These are phyloP conservation scores for Zoanthus sociatus DNA, from an alignment of 92 coral and sea anemone species.

Conservation along the genomic window DNA sequence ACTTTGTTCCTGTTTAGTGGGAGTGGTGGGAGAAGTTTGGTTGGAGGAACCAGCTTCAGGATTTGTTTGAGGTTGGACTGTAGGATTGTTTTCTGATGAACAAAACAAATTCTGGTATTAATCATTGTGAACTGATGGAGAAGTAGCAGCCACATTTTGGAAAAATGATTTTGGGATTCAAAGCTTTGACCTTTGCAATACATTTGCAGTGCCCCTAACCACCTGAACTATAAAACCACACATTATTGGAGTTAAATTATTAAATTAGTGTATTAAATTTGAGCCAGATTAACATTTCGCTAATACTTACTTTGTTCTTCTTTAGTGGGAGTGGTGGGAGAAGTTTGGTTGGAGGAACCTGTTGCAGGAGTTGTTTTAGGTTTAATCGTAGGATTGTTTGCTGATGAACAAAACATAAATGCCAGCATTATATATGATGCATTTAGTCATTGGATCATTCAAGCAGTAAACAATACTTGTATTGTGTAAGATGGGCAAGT, in stretches of 20 bases:
- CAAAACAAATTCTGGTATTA: conserved; percentile 42
- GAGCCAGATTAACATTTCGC: conserved; percentile 33
- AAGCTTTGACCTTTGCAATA: conserved; percentile 29
- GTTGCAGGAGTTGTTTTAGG: conserved; percentile 39
- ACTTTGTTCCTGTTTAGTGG: conserved; percentile 58
- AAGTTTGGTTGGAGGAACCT: conserved; percentile 47
- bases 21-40: conserved; percentile 58
- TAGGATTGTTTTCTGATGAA: conserved; percentile 26
- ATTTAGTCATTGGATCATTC: conserved; percentile 51
- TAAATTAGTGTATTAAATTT: conserved; percentile 19
- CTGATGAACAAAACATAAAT: conserved; percentile 42
- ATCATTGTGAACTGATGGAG: conserved; percentile 28
- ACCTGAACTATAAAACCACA: conserved; percentile 30
- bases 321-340: conserved; percentile 61
- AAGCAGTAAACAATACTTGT: conserved; percentile 48
- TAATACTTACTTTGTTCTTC: conserved; percentile 61
- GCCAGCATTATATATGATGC: conserved; percentile 51
- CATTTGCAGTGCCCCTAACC: conserved; percentile 28
- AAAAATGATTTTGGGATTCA: conserved; percentile 25
- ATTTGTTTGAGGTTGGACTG: conserved; percentile 24
- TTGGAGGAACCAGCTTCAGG: conserved; percentile 44
- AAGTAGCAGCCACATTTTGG: conserved; percentile 29
- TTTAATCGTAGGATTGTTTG: conserved; percentile 18
- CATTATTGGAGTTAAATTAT: conserved; percentile 27
- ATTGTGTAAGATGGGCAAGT: conserved; percentile 51